Percentiles rank a stretch among this genome's conserved stretches.
Evolutionary conservation across 2,888 invertebrate genomes (phyloP).

Genomic region (Seira sanloemensis): DNA sequence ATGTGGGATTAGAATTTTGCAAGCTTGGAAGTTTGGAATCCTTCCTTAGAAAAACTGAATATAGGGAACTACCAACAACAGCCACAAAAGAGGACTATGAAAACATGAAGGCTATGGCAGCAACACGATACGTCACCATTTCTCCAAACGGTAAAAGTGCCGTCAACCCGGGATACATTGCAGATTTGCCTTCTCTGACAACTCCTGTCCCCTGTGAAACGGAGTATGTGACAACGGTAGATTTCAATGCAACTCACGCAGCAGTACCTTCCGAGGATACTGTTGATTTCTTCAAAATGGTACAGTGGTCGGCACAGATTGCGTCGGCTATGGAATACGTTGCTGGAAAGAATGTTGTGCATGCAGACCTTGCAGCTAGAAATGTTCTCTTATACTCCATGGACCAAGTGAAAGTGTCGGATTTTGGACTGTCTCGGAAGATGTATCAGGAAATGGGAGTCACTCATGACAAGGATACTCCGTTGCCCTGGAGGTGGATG

Average conservation of each 20-base stretch:
- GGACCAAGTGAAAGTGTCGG: constrained; percentile 41
- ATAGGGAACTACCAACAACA: neutral
- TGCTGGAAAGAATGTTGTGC: constrained; percentile 28
- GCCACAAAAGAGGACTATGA: neutral
- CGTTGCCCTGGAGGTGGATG: constrained; percentile 51
- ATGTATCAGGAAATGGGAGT: constrained; percentile 39
- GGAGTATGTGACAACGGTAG: neutral
- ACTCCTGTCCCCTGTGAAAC: no score
- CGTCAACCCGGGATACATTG: constrained; percentile 25
- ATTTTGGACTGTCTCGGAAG: constrained; percentile 52
- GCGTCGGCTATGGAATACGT: constrained; percentile 53
- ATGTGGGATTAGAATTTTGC: constrained; percentile 56
- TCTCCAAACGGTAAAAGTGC: neutral
- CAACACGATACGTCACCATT: neutral
- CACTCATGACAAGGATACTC: constrained; percentile 39
- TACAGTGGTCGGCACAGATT: constrained; percentile 44
- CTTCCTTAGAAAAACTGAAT: constrained; percentile 18
- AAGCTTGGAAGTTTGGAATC: constrained; percentile 34
- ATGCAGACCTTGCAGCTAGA: constrained; percentile 45
- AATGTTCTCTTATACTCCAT: constrained; percentile 28
- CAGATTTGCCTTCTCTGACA: neutral
- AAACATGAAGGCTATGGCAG: neutral
- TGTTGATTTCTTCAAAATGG: neutral
- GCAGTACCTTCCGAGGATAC: neutral
- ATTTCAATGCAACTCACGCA: neutral